Evolutionary conservation across 2,888 invertebrate species (phyloP), one percentile per base, ranked within the genome.

Genomic region (Leucoptera coffeella): DNA sequence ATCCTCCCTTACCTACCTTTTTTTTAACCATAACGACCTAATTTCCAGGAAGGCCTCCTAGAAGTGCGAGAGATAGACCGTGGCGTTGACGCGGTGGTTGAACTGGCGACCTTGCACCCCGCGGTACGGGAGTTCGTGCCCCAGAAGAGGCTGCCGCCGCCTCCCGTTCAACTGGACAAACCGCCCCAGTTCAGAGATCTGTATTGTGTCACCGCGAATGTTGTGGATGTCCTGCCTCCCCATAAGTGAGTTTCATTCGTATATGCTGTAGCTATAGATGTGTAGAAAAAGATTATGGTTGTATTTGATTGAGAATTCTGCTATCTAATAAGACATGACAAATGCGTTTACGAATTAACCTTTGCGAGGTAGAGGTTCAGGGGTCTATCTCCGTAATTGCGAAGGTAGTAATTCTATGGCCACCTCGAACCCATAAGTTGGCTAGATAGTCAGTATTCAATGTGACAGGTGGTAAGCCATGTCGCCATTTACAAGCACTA

Each of bases 81-180:
- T 50, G 93, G 93, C 14, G 86, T 93, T 21, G 85, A 85, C 45
- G 86, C 83, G 32, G 78, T 93, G 30, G 72, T 76, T 25, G 71
- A 73, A 1, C 64, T 89, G 12, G 75, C 81, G 43, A 46, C 62
- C 26, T 58, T 72, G 23, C 84, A 86, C 59, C 75, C 77, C 26
- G 58, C 65, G 17, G 43, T 82, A 31, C 45, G 51, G 22, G 32
- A 37, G 25, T 56, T 51, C 46, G 35, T 34, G 29, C 38, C 43
- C 12, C 25, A 30, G 17, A 39, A 25, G 38, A 36, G 23, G 32
- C 24, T 13, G 19, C 13, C 15, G 12, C 34, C 40, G 15, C 19
- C 25, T 15, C 22, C 10, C 36, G 43, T 14, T 24, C 14, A 41
- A 42, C 6, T 7, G 15, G 71, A 65, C 42, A 43, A 41, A 33